These are phyloP conservation scores for Acrossocheilus fasciatus DNA, from an alignment of 2,797 vertebrate species.

Conservation along the genomic window DNA sequence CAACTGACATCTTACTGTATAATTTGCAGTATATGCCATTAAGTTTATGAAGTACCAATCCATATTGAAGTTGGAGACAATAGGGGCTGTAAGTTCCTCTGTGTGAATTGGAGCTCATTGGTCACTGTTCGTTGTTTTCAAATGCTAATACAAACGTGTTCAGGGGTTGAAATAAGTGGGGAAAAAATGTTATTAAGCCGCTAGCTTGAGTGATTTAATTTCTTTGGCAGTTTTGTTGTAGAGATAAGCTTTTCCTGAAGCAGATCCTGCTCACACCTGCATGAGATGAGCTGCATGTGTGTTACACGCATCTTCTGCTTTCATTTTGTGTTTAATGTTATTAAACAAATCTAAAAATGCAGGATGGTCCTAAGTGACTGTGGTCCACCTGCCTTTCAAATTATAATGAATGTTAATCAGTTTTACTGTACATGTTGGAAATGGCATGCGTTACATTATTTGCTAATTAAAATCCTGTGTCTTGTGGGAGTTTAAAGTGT, in stretches of 20 bases:
- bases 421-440: neutral
- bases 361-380: no score
- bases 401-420: neutral
- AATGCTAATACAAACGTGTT: neutral
- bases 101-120: neutral
- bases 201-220: conserved; percentile 37
- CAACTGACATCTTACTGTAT: neutral
- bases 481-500: neutral
- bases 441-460: neutral
- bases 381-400: neutral
- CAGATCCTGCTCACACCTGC: conserved; percentile 35
- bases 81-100: neutral
- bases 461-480: neutral
- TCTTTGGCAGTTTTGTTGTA: neutral
- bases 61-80: neutral
- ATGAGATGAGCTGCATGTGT: conserved; percentile 48
- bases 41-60: neutral
- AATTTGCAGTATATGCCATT: neutral
- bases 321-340: neutral
- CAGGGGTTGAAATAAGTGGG: neutral
- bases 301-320: conserved; percentile 44
- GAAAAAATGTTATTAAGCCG: neutral
- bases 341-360: neutral
- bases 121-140: neutral
- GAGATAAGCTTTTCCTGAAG: conserved; percentile 5